phyloP scores from a whole-genome alignment of 2,797 vertebrate species.

The Limosa lapponica region DNA sequence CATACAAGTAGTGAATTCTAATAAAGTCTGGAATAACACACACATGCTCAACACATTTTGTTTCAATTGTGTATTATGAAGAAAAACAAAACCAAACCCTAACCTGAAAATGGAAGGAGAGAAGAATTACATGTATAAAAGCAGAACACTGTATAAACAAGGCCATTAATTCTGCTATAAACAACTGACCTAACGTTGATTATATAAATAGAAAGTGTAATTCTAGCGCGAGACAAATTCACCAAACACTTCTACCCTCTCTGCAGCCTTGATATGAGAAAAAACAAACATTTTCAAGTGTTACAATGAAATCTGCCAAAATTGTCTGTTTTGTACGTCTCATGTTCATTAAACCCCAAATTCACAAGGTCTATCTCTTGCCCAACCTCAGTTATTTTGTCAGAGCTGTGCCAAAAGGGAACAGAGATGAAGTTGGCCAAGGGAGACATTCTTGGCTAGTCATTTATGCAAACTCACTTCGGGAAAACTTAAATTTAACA shows the following conservation, averaged over 20 bases:
- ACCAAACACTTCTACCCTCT: conserved; percentile 61
- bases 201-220: conserved; percentile 56
- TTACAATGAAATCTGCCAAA: conserved; percentile 70
- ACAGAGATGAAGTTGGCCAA: conserved; percentile 37
- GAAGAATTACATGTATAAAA: conserved; percentile 64
- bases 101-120: conserved; percentile 73
- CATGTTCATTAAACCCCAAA: conserved; percentile 65
- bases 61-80: conserved; percentile 53
- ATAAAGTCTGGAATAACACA: conserved; percentile 71
- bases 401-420: conserved; percentile 48
- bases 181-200: conserved; percentile 61
- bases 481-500: conserved; percentile 22
- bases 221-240: conserved; percentile 57
- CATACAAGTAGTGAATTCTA: conserved; percentile 72
- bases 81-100: conserved; percentile 45
- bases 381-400: conserved; percentile 69
- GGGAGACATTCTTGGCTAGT: conserved; percentile 12
- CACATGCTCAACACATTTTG: conserved; percentile 78
- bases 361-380: conserved; percentile 62
- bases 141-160: conserved; percentile 64
- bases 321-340: conserved; percentile 60
- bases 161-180: conserved; percentile 67
- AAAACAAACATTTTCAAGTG: conserved; percentile 71
- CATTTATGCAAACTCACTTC: neutral
- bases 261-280: conserved; percentile 59